Conservation (phyloP, 2,797 vertebrate genomes). For the Eospalax fontanierii region DNA sequence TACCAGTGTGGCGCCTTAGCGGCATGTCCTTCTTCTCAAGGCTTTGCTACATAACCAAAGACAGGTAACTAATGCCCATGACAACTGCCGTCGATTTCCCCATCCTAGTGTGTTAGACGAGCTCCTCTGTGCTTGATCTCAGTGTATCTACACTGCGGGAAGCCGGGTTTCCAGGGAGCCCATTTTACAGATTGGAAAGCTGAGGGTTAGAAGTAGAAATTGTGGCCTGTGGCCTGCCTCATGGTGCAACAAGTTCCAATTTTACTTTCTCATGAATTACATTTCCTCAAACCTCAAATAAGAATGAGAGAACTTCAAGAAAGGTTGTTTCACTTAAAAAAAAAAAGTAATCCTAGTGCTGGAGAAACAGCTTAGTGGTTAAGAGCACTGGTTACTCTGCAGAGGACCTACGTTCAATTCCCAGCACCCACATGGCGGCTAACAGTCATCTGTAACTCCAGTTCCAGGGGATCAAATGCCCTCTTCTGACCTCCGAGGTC, state of each 20-base stretch:
- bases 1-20: background rate
- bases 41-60: background rate
- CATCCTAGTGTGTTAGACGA: background rate
- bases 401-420: too few relatives aligned
- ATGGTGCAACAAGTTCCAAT: rapidly evolving
- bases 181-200: background rate
- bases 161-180: background rate
- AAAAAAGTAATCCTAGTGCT: too few relatives aligned
- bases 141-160: background rate
- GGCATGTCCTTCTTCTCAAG: background rate
- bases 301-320: background rate
- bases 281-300: background rate
- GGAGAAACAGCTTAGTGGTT: too few relatives aligned
- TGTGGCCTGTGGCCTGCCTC: background rate
- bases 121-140: background rate
- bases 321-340: background rate
- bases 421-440: too few relatives aligned
- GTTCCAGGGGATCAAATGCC: too few relatives aligned
- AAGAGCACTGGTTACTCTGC: too few relatives aligned
- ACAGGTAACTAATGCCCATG: background rate
- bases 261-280: background rate
- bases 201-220: background rate
- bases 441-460: too few relatives aligned
- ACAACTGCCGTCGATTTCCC: too few relatives aligned
- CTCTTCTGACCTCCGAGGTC: too few relatives aligned